A percentile compares a stretch with the other conserved stretches of the same genome.
Conservation (phyloP, 2,113 vertebrate genomes). For the Falco punctatus region DNA sequence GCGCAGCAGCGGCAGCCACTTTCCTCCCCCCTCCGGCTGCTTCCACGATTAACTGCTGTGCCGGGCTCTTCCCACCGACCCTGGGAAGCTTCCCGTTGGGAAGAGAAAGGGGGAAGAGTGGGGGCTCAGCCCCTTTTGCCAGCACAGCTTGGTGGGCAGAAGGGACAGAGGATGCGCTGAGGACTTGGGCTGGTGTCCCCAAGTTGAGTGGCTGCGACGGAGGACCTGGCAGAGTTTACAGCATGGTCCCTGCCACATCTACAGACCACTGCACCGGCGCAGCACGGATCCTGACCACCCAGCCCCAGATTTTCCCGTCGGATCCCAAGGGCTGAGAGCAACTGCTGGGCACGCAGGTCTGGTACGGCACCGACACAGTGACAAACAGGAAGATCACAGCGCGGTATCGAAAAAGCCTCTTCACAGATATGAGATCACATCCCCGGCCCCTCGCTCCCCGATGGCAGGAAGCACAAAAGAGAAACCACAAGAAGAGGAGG, state of each 20-base stretch:
- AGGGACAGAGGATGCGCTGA: background rate
- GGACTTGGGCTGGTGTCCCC: accelerated
- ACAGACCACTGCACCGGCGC: accelerated
- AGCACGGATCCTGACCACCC: background rate
- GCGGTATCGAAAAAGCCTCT: background rate
- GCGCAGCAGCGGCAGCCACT: background rate
- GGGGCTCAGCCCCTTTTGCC: background rate
- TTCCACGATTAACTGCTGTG: accelerated
- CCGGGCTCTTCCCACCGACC: background rate
- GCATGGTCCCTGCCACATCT: background rate
- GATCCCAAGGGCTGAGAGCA: background rate
- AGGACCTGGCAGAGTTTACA: accelerated
- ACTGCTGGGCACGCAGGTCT: accelerated
- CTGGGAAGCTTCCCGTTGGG: accelerated
- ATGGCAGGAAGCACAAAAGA: slow-evolving; percentile 30
- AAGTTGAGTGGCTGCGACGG: accelerated
- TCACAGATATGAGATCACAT: background rate
- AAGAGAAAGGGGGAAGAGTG: accelerated
- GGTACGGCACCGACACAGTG: background rate
- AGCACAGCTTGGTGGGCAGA: accelerated
- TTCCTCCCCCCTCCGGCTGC: background rate
- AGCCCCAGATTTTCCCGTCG: background rate
- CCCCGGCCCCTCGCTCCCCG: background rate
- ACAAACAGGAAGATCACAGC: slow-evolving; percentile 61
- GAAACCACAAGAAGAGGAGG: slow-evolving; percentile 27